Evolutionary conservation across 2,113 vertebrate species (phyloP), one percentile per base, ranked within the genome.

Genomic region (Ochotona princeps): DNA sequence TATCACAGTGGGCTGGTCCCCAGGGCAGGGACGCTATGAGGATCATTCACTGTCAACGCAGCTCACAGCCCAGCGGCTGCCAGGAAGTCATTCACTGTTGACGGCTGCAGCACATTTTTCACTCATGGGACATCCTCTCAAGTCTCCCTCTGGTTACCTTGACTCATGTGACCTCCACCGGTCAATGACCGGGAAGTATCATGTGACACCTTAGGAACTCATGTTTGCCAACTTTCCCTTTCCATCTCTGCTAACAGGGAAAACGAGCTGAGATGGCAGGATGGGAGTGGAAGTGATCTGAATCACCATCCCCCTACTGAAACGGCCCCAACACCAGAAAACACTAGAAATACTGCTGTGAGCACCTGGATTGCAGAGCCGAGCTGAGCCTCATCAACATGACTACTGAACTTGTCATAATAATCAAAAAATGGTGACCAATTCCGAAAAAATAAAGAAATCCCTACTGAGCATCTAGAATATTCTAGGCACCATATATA

Each of bases 371-470:
- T 67, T 38, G 80, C 78, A 35, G 54, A 73, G 32, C 8, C 6
- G 28, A 44, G 67, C 17, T 79, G 57, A 6, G 57, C 49, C 23
- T 14, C 44, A 87, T 61, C 32, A 65, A 1, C 17, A 80, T 2
- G 32, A 51, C 8, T n/a, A 32, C 21, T 51, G 65, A 26, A 74
- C 63, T 28, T n/a, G 1, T n/a, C 65, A 74, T 49, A 21, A 69
- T 67, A 60, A 75, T 35, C 25, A 72, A 44, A 63, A 75, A 51
- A 91, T 23, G 38, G 35, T 3, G 47, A 25, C 63, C 57, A 17
- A 25, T 63, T 93, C 84, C 60, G n/a, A 81, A 21, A 93, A 86
- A 90, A 94, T 69, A 5, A 86, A 79, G 67, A 84, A 83, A 91
- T 61, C 76, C 61, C 66, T 83, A n/a, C 25, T 51, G 30, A 91